Evolutionary conservation across 2,797 vertebrate species (phyloP).

Genomic region (Gymnothorax reevesii): DNA sequence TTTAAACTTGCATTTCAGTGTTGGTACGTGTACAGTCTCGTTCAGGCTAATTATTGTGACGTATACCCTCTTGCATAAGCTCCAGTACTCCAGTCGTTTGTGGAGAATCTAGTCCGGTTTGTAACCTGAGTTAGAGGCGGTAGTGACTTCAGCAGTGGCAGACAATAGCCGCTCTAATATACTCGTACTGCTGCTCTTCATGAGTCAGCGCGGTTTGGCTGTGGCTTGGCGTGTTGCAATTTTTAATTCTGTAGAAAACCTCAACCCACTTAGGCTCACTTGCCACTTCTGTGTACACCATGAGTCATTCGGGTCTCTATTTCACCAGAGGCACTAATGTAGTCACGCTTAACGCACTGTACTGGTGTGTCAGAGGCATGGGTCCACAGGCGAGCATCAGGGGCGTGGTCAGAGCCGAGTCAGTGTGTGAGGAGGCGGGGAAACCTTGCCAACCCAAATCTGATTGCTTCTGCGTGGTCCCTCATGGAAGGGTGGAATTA

Average conservation of each 20-base stretch:
- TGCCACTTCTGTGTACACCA: not conserved
- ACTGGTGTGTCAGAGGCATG: not conserved
- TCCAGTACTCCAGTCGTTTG: not conserved
- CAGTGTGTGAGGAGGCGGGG: not conserved
- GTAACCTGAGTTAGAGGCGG: not conserved
- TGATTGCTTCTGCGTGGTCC: no score
- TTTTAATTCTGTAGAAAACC: not conserved
- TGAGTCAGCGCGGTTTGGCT: not conserved
- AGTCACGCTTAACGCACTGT: not conserved
- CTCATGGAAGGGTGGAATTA: no score
- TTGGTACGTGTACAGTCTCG: not conserved
- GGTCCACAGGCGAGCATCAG: no score
- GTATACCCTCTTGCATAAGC: not conserved
- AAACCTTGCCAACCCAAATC: not conserved
- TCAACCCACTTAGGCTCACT: not conserved
- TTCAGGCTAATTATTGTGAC: not conserved
- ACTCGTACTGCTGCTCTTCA: not conserved
- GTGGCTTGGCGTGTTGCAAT: not conserved
- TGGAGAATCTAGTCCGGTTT: not conserved
- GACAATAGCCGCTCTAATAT: not conserved
- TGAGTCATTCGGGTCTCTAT: not conserved
- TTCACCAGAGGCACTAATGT: not conserved
- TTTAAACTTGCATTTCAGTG: not conserved
- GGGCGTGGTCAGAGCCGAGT: not conserved
- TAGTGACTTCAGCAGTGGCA: not conserved